These are phyloP conservation scores for Ardeotis arabs DNA, from an alignment of 2,113 vertebrate genomes.

Conservation along the genomic window DNA sequence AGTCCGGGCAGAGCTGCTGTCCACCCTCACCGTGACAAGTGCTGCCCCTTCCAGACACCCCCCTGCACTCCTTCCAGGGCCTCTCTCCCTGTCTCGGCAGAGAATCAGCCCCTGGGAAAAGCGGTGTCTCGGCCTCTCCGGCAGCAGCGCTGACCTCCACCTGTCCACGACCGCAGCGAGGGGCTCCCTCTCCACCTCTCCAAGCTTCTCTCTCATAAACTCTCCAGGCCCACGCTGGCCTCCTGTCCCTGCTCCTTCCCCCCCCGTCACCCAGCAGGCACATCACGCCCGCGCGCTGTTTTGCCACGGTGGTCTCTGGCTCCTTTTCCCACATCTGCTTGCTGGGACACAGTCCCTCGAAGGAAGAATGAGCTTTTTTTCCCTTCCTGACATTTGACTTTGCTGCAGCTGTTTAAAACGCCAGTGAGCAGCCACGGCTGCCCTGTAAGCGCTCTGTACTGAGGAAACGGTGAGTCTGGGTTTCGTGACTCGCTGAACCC, in stretches of 20 bases:
- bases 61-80: accelerated
- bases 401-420: not conserved
- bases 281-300: not conserved
- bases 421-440: not conserved
- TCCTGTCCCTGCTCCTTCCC: not conserved
- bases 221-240: not conserved
- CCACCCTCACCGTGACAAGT: accelerated
- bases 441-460: not conserved
- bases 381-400: not conserved
- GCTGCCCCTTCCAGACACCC: not conserved
- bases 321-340: not conserved
- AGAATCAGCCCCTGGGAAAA: not conserved
- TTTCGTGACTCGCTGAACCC: no score
- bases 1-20: accelerated
- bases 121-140: not conserved
- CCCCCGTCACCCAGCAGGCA: not conserved
- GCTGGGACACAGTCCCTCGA: not conserved
- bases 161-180: not conserved
- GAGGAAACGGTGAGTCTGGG: not conserved
- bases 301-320: not conserved
- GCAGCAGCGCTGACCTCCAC: not conserved
- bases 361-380: not conserved
- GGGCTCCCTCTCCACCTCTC: not conserved
- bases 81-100: not conserved
- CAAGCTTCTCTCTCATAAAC: not conserved